A percentile compares a stretch with the other conserved stretches of the same genome.
phyloP scores from a whole-genome alignment of 2,888 invertebrate species.

The Cloeon dipterum region DNA sequence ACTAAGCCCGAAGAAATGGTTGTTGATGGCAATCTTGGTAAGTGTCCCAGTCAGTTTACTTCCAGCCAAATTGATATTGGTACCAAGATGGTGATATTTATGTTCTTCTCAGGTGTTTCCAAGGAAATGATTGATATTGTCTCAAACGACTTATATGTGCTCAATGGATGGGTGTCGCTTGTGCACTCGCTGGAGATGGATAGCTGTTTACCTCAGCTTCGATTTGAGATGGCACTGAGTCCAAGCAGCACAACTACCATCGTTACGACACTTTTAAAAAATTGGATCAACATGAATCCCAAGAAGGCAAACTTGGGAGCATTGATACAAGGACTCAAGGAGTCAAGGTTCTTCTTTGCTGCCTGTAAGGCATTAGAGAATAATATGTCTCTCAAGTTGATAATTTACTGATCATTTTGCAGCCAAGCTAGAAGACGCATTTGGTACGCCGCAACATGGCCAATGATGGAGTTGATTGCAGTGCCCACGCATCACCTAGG shows the following conservation, averaged over 20 bases:
- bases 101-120: background rate
- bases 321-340: background rate
- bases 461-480: no score
- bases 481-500: no score
- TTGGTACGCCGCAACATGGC: no score
- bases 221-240: background rate
- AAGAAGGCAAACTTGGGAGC: background rate
- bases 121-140: background rate
- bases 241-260: background rate
- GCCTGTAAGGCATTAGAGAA: background rate
- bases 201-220: background rate
- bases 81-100: no score
- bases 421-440: no score
- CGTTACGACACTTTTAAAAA: background rate
- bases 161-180: background rate
- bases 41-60: no score
- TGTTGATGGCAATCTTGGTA: no score
- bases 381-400: no score
- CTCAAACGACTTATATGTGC: background rate
- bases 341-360: background rate
- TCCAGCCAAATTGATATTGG: no score
- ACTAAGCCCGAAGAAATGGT: no score
- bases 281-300: background rate
- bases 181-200: background rate
- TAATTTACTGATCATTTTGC: no score